Base-by-base conservation (phyloP, 2,113 vertebrate species). In the Gadus macrocephalus region DNA sequence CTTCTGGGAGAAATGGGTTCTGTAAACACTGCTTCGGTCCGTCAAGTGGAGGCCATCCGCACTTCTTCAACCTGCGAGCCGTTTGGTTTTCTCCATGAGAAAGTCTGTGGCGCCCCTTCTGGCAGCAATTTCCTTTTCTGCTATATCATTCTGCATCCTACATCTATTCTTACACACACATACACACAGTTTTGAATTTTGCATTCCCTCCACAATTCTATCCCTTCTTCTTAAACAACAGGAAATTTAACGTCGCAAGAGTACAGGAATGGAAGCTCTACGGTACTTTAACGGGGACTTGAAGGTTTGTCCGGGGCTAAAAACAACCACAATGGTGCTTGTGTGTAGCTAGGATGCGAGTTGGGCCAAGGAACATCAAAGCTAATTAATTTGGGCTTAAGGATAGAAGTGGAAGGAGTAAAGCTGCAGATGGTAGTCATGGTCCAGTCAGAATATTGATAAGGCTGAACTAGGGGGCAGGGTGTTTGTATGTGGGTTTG, bases 1-100 rank as follows among this genome's bases (percentile, higher is more conserved):
- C 67, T 72, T 65, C 74, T 76, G 86, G 73, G 15, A 27, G 14
- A 84, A 87, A 87, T 85, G 83, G 28, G 85, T 80, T 85, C 77
- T 90, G 87, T 90, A 90, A 91, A 91, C 90, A 90, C 88, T 86
- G 85, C 74, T 83, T 83, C 74, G 75, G 78, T 87, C 87, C 86
- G 83, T 88, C 79, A 42, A 60, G 62, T 80, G 69, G 31, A n/a
- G 58, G 78, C 65, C 53, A 63, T 81, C 71, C 73, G 69, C 58
- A 20, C 74, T 70, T 64, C 79, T 85, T 76, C 82, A 76, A 71
- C 81, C 80, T 76, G 38, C 49, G 58, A 1, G 60, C 61, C 14
- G 25, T 58, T 58, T 58, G 17, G 55, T 58, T 72, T 71, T 66
- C 68, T 71, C 71, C 49, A 60, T 83, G 76, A 69, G 83, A 86